A percentile compares a stretch with the other conserved stretches of the same genome.
Conservation (phyloP, 1,140 invertebrate genomes). For the Nautilus pompilius region DNA sequence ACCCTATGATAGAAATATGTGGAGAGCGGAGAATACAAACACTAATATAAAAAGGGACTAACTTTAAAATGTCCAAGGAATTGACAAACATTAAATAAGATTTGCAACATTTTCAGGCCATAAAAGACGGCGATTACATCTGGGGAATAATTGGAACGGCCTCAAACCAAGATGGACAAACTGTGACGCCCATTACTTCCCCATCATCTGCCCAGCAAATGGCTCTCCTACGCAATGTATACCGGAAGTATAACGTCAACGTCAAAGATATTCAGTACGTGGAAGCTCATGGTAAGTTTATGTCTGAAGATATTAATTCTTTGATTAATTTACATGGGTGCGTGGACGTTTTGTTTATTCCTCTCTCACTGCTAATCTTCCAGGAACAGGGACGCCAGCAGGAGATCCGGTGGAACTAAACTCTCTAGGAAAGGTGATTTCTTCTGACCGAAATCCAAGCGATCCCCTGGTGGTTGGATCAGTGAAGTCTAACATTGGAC, state of each 20-base stretch:
- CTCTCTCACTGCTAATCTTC: neutral
- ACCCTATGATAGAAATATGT: no score
- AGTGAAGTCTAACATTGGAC: conserved; percentile 44
- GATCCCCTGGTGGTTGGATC: conserved; percentile 28
- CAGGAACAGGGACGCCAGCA: conserved; percentile 29
- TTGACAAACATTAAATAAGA: no score
- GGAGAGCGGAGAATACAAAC: no score
- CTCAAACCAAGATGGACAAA: conserved; percentile 33
- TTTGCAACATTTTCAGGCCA: conserved; percentile 25
- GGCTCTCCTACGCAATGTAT: conserved; percentile 10
- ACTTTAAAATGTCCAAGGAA: no score
- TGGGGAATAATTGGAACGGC: conserved; percentile 31
- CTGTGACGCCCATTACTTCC: conserved; percentile 27
- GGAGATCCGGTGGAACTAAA: conserved; percentile 27
- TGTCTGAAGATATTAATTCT: no score
- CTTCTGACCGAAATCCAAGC: no score
- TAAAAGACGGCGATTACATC: conserved; percentile 25
- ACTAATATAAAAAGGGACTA: no score
- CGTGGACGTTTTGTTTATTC: neutral
- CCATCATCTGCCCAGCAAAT: conserved; percentile 22
- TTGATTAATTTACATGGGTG: no score
- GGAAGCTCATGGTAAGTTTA: conserved; percentile 27
- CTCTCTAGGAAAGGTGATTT: conserved; percentile 14
- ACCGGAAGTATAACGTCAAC: conserved; percentile 3
- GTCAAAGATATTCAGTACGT: conserved; percentile 9